Base-by-base conservation (phyloP, 35 echinoderm and acorn worm genomes). In the Nesometra sesokonis region DNA sequence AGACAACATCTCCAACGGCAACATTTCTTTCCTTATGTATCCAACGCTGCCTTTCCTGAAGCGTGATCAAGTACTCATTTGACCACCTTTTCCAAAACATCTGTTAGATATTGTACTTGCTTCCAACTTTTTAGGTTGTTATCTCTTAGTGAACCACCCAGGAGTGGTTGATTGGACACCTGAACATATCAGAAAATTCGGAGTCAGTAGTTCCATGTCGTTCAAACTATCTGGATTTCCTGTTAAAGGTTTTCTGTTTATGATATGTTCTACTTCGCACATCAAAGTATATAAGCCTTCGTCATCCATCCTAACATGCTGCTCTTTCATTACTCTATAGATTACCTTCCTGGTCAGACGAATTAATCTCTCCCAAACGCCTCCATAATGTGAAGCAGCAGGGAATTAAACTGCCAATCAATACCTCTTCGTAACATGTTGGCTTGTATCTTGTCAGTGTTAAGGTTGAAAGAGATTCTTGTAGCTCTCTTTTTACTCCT, bases 371-470 rank as follows among this genome's bases (percentile, higher is more conserved):
- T 86, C 83, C 89, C 89, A 90, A 0, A 86, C 76, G 0, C 89
- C 89, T 21, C 84, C 89, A 80, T 79, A 86, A 80, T 90, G 89
- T 3, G 77, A 86, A 23, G 32, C 83, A 31, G 89, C 36, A 8
- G 89, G 89, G 86, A 86, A 31, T 92, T 88, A 76, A 92, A 92
- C 0, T 38, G 31, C 86, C 91, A 92, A 29, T 88, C 82, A 23
- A 90, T 80, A 34, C 32, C 32, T 43, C 77, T 78, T 78, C 5
- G 5, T 8, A 32, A 29, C 77, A 78, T 30, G 5, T 32, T 4
- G 8, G 4, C 27, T 78, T 78, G 27, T 23, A 78, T 30, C 27
- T 78, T 78, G 5, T 43, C 39, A 43, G 39, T 43, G 15, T 43
- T 15, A 15, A 7, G 5, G 15, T 7, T 15, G 4, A 7, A 43